phyloP scores from a whole-genome alignment of 1,140 invertebrate genomes.

The Dinoponera quadriceps region DNA sequence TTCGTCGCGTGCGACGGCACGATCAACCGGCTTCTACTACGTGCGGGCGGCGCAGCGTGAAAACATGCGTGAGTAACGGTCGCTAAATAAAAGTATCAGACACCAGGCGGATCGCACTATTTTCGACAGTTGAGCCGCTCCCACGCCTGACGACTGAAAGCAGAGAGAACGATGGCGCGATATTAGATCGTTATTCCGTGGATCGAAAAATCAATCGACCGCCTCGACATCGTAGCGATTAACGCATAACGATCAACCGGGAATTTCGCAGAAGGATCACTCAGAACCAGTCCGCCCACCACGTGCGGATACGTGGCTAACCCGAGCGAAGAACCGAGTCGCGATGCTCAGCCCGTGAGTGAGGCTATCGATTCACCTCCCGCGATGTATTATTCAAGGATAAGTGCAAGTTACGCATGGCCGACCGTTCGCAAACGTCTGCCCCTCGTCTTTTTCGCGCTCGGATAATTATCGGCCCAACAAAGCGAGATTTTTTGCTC shows the following conservation, averaged over 20 bases:
- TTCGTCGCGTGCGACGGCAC: not conserved
- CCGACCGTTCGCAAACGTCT: conserved; percentile 4
- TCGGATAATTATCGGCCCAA: conserved; percentile 19
- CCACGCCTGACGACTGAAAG: conserved; percentile 2
- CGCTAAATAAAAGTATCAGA: conserved; percentile 17
- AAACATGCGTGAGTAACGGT: conserved; percentile 47
- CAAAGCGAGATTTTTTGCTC: conserved; percentile 10
- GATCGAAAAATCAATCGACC: conserved; percentile 42
- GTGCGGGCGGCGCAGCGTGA: not conserved
- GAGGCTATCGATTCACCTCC: conserved; percentile 65
- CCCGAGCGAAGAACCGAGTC: conserved; percentile 40
- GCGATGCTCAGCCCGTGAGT: conserved; percentile 32
- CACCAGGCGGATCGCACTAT: conserved; percentile 25
- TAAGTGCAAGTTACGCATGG: conserved; percentile 59
- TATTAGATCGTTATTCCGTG: not conserved
- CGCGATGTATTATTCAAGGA: conserved; percentile 67
- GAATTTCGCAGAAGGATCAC: conserved; percentile 64
- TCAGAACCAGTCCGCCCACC: conserved; percentile 62
- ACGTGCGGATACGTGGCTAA: conserved; percentile 46
- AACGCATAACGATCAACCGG: conserved; percentile 41
- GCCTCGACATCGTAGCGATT: conserved; percentile 51
- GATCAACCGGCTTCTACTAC: not conserved
- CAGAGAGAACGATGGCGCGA: not conserved
- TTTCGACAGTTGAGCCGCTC: too few relatives aligned
- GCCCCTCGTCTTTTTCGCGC: not conserved